Evolutionary conservation across 1,140 invertebrate genomes (phyloP), one percentile per base, ranked within the genome.

Genomic region (Octopus sinensis): DNA sequence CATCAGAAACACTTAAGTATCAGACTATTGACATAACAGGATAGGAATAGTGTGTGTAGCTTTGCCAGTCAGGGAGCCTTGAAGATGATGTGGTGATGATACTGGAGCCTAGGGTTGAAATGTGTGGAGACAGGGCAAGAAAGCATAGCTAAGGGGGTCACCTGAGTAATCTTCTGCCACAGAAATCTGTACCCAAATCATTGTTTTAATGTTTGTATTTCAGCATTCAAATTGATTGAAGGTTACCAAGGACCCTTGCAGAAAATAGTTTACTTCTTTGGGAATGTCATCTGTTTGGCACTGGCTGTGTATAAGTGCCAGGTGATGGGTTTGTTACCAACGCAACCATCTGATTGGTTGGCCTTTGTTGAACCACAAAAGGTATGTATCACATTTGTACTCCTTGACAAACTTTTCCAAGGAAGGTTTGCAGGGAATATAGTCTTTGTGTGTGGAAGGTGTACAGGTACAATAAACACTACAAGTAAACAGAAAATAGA

Each of bases 291-390:
- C 1, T 97, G 97, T 89, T 94, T 99, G 84, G 94, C 94, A 6
- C 90, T 99, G 83, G 98, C 98, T 43, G 91, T 99, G 5, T 99
- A 99, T 90, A 99, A 99, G 92, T 99, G 98, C 92, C 97, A 99
- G 85, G 97, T 96, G 77, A 99, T 99, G 97, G 98, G 98, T 13
- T 90, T 99, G 23, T 91, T 99, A 53, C 98, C 98, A 23, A 98
- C 97, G 76, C 97, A 99, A 92, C 94, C 97, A 7, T 99, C 97
- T 54, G 98, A 99, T 92, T 99, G 98, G 98, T 91, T 99, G 56
- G 97, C 97, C 71, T 99, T 99, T 92, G 95, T 98, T 54, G 95
- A 98, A 90, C 95, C 97, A 7, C 95, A 96, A 90, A 83, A 90
- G 86, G 90, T 90, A 86, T 79, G 82, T 82, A 54, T 12, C 7